Conservation (phyloP, 2,113 vertebrate species). For the Ageneiosus marmoratus region DNA sequence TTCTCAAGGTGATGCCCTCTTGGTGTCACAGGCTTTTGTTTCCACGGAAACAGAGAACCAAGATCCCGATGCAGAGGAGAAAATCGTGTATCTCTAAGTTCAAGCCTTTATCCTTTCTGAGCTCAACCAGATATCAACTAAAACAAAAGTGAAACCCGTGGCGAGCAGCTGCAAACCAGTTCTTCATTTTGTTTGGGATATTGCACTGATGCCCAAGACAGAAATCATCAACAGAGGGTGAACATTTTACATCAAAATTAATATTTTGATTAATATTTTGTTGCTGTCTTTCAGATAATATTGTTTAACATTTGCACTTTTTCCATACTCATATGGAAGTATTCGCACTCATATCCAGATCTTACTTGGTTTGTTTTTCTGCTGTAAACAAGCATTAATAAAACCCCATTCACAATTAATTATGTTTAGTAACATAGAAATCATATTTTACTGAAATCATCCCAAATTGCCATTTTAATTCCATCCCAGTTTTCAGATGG, state of each 20-base stretch:
- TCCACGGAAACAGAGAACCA: slow-evolving; percentile 69
- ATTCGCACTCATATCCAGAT: slow-evolving; percentile 13
- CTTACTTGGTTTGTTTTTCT: background rate
- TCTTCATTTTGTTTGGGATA: background rate
- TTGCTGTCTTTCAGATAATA: background rate
- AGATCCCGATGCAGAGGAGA: slow-evolving; percentile 79
- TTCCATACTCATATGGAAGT: too few species aligned
- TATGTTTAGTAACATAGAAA: background rate
- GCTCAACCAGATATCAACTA: background rate
- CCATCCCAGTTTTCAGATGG: background rate
- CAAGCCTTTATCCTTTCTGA: too few species aligned
- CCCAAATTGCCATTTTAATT: background rate
- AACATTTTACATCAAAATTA: background rate
- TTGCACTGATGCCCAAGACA: slow-evolving; percentile 1
- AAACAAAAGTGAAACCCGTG: background rate
- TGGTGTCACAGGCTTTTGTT: slow-evolving; percentile 60
- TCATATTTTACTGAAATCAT: background rate
- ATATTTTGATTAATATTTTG: too few species aligned
- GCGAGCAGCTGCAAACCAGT: slow-evolving; percentile 10
- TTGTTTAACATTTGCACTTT: slow-evolving; percentile 26
- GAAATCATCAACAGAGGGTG: background rate
- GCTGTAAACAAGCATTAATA: background rate
- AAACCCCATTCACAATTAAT: background rate
- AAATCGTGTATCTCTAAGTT: slow-evolving; percentile 90
- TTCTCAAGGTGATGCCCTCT: slow-evolving; percentile 57